phyloP scores from a whole-genome alignment of 2,113 vertebrate species.

The Rhadina sibilatrix region DNA sequence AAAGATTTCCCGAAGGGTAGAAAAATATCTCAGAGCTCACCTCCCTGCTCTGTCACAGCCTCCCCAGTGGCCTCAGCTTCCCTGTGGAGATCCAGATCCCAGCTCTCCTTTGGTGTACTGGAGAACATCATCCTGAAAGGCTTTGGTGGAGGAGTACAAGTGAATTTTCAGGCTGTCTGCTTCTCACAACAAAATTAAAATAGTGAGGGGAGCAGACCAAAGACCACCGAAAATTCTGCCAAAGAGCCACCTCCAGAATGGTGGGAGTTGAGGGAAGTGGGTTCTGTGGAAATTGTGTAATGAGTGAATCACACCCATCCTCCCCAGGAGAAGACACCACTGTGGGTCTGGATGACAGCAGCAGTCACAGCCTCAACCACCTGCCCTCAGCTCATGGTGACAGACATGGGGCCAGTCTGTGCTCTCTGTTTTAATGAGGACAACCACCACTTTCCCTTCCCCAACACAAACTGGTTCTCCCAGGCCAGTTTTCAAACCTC shows the following conservation, averaged over 20 bases:
- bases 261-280: neutral
- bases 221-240: neutral
- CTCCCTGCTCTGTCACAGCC: neutral
- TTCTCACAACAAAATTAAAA: neutral
- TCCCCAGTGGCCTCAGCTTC: neutral
- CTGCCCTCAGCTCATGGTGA: neutral
- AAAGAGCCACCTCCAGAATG: neutral
- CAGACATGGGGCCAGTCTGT: rapidly evolving
- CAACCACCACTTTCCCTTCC: neutral
- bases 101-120: neutral
- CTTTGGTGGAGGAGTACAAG: neutral
- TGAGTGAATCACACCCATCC: rapidly evolving
- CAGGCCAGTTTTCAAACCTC: neutral
- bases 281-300: neutral
- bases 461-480: neutral
- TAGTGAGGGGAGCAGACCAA: neutral
- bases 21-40: neutral
- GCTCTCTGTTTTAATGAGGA: rapidly evolving
- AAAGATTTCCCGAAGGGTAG: neutral
- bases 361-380: rapidly evolving
- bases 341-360: neutral
- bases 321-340: neutral
- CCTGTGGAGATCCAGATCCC: rapidly evolving
- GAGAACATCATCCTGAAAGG: neutral
- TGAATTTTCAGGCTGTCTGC: neutral